Evolutionary conservation across 1,140 invertebrate genomes (phyloP).

Genomic region (Scylla paramamosain): DNA sequence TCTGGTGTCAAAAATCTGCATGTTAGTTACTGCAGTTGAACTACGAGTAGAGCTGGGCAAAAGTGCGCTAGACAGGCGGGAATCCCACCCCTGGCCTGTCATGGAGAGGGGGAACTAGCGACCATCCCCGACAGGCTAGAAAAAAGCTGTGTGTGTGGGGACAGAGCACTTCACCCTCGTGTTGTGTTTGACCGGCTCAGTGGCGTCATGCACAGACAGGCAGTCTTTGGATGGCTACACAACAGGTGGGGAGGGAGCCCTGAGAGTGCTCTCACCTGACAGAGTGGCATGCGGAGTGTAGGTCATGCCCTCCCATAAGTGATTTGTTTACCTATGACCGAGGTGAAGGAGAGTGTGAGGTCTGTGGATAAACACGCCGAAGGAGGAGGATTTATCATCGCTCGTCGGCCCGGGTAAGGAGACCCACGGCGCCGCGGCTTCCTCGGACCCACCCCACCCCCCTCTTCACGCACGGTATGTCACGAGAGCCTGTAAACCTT

Average conservation of each 20-base stretch:
- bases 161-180: constrained; percentile 62
- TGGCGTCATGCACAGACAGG: constrained; percentile 72
- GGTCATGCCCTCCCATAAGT: constrained; percentile 42
- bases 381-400: neutral
- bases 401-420: neutral
- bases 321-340: constrained; percentile 37
- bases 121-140: constrained; percentile 66
- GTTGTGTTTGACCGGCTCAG: constrained; percentile 71
- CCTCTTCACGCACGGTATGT: constrained; percentile 10
- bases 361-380: constrained; percentile 2
- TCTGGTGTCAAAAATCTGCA: constrained; percentile 61
- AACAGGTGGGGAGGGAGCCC: constrained; percentile 72
- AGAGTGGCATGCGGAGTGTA: constrained; percentile 54
- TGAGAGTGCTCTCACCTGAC: constrained; percentile 62
- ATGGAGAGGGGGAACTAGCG: constrained; percentile 69
- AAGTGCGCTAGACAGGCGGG: constrained; percentile 68
- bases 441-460: neutral
- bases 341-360: constrained; percentile 53
- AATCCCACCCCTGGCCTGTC: constrained; percentile 70
- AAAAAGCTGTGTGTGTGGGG: constrained; percentile 68
- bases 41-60: constrained; percentile 64
- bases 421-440: neutral
- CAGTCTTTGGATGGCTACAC: constrained; percentile 74
- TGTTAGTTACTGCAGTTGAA: constrained; percentile 67
- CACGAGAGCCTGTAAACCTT: neutral